phyloP scores from a whole-genome alignment of 2,797 vertebrate species.

The Trichosurus vulpecula region DNA sequence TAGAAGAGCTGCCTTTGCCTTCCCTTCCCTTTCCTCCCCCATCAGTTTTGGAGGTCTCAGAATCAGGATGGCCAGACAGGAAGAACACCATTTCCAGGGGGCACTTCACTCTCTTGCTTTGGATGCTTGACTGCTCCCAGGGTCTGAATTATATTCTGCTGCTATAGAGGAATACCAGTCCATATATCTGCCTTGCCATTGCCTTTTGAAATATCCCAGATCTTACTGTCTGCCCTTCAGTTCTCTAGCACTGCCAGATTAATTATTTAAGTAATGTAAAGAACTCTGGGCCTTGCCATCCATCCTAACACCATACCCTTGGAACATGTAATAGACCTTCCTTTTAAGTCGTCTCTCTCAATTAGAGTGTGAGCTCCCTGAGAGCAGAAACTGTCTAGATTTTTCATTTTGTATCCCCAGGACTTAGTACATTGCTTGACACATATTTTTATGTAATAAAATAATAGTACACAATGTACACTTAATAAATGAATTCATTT shows the following conservation, averaged over 20 bases:
- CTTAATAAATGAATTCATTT: background rate
- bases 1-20: background rate
- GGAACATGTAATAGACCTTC: background rate
- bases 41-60: background rate
- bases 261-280: background rate
- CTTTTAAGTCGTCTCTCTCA: too few relatives aligned
- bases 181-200: background rate
- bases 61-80: background rate
- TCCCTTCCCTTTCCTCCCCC: background rate
- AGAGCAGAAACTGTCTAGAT: background rate
- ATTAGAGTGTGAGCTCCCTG: background rate
- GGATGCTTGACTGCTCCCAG: background rate
- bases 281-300: background rate
- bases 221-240: background rate
- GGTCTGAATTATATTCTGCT: background rate
- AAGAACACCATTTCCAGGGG: background rate
- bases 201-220: background rate
- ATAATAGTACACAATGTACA: conserved; percentile 32
- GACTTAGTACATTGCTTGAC: background rate
- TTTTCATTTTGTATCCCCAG: background rate
- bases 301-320: background rate
- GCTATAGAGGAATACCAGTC: background rate
- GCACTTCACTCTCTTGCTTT: background rate
- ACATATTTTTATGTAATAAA: conserved; percentile 25
- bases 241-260: background rate